phyloP scores from a whole-genome alignment of 1,140 invertebrate genomes.

The Drosophila orosa region DNA sequence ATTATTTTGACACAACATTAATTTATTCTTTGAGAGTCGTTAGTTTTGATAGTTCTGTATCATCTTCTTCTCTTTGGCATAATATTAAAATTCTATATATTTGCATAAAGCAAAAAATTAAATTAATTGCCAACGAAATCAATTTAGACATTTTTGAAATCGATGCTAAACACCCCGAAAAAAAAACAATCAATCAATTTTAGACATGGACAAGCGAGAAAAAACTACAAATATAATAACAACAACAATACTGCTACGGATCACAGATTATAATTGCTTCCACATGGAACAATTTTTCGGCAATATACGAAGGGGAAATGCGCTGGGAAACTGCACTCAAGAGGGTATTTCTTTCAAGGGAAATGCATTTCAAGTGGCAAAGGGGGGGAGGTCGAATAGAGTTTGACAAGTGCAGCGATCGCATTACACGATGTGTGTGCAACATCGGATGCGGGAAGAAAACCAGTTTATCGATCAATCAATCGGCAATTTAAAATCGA shows the following conservation, averaged over 20 bases:
- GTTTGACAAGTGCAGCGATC: constrained; percentile 28
- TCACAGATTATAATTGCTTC: constrained; percentile 25
- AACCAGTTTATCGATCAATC: constrained; percentile 60
- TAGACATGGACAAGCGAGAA: not conserved
- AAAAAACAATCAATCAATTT: constrained; percentile 18
- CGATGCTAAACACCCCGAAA: constrained; percentile 11
- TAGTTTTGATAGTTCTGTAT: not conserved
- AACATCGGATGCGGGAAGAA: constrained; percentile 11
- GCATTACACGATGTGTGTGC: constrained; percentile 31
- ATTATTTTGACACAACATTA: not conserved
- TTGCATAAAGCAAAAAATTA: not conserved
- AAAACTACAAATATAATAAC: constrained; percentile 7
- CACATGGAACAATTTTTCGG: constrained; percentile 24
- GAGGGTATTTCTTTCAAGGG: not conserved
- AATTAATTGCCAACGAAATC: constrained; percentile 4
- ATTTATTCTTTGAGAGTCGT: not conserved
- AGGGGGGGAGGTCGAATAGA: not conserved
- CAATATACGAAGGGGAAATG: constrained; percentile 1
- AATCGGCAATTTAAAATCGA: constrained; percentile 74
- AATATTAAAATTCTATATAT: not conserved
- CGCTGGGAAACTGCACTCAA: constrained; percentile 41
- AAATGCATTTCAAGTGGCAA: constrained; percentile 40
- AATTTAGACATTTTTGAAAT: constrained; percentile 14
- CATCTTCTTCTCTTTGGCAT: not conserved
- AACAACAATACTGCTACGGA: constrained; percentile 4